Evolutionary conservation across 2,888 invertebrate genomes (phyloP), one percentile per base, ranked within the genome.

Genomic region (Trilocha varians): DNA sequence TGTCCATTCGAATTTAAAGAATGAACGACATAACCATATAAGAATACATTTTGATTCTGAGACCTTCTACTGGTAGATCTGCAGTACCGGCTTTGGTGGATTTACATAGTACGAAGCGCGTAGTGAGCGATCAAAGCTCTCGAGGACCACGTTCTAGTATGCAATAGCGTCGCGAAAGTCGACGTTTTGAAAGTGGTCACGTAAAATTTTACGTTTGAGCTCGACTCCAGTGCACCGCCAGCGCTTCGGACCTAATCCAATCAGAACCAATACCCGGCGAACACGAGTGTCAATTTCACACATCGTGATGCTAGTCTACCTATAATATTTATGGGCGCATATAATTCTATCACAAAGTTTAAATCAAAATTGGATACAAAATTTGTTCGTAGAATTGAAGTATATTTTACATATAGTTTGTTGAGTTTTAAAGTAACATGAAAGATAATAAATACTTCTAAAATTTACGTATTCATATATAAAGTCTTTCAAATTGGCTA

Each of bases 171-270:
- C 70, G 65, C 69, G 70, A 69, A 74, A 77, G 71, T 67, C 71
- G 68, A 69, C 71, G 71, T 74, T 78, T 67, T 53, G 73, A 77
- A 79, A 82, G 82, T 78, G 80, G 84, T 83, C 82, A 82, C 80
- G 83, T 84, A 83, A 83, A 84, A 83, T 82, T 82, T 82, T 79
- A 84, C 80, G 78, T 83, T 79, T 78, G 75, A 77, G 69, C 72
- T 67, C 69, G 62, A 64, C 73, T 66, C 76, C 69, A 70, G 65
- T 66, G 71, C 72, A 69, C 54, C 70, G 72, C 71, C 72, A 73
- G 72, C 78, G 76, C 71, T 70, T 71, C 71, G 68, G 68, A 75
- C 70, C 73, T 78, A 84, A 84, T 83, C 80, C 80, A 84, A 84
- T 84, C 82, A 80, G 70, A 71, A 63, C 62, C 75, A 72, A 82